These are phyloP conservation scores for Agrochola macilenta DNA, from an alignment of 2,888 invertebrate species.

Conservation along the genomic window DNA sequence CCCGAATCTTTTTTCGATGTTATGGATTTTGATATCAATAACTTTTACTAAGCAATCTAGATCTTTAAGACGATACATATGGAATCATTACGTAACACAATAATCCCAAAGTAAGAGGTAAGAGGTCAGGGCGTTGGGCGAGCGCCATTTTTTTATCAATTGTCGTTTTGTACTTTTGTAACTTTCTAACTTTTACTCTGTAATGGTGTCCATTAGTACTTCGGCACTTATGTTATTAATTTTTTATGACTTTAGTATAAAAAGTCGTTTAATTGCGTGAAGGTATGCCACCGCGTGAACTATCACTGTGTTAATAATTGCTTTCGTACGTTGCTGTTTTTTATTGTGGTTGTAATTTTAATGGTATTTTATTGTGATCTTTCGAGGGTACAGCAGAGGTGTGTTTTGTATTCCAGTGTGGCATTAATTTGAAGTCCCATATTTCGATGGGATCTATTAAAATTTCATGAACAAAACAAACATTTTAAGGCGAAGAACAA, in stretches of 20 bases:
- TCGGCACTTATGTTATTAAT: conserved; percentile 73
- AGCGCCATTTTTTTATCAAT: conserved; percentile 77
- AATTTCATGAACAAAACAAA: neutral
- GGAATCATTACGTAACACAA: conserved; percentile 15
- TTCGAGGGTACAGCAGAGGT: neutral
- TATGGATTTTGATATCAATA: neutral
- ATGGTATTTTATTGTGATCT: conserved; percentile 31
- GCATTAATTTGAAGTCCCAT: neutral
- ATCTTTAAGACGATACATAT: conserved; percentile 1
- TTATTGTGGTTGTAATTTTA: conserved; percentile 27
- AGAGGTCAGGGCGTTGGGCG: conserved; percentile 78
- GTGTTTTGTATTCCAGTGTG: neutral
- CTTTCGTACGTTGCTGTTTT: conserved; percentile 26
- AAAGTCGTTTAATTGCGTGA: conserved; percentile 68
- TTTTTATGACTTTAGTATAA: conserved; percentile 63
- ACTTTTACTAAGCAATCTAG: neutral
- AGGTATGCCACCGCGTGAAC: conserved; percentile 61
- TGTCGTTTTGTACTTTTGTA: conserved; percentile 81
- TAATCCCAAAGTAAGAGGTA: conserved; percentile 75
- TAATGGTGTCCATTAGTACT: conserved; percentile 76
- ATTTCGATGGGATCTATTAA: neutral
- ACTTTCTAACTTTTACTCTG: conserved; percentile 86
- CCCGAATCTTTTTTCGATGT: neutral
- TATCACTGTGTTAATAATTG: conserved; percentile 53
- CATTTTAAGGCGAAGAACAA: neutral